These are phyloP conservation scores for Apodemia duryi DNA, from an alignment of 2,888 invertebrate genomes.

Conservation along the genomic window DNA sequence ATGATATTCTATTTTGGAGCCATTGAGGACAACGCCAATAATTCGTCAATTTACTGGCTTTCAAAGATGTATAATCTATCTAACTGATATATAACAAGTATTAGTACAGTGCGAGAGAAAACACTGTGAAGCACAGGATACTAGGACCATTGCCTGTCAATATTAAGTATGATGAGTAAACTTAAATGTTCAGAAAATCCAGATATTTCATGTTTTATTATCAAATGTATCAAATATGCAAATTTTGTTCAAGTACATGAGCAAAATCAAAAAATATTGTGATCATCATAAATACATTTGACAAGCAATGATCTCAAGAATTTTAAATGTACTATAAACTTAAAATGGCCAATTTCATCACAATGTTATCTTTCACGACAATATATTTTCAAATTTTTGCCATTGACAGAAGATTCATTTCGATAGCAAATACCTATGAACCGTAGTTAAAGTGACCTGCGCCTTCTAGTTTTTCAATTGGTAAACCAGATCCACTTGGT, in stretches of 20 bases:
- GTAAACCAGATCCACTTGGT: no score
- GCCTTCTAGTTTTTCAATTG: no score
- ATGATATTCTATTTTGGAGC: neutral
- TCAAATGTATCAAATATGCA: neutral
- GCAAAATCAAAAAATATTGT: neutral
- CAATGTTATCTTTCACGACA: neutral
- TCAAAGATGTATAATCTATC: neutral
- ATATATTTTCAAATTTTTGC: neutral
- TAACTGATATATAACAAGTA: constrained; percentile 1
- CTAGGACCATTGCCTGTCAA: neutral
- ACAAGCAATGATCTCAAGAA: neutral
- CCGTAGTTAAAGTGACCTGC: no score
- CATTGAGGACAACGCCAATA: neutral
- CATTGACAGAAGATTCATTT: no score
- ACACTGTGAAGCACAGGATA: neutral
- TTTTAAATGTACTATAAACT: neutral
- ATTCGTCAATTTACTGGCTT: no score
- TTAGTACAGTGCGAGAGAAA: neutral
- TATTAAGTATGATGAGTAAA: neutral
- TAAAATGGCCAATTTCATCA: neutral
- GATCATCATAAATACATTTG: neutral
- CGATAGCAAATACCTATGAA: no score
- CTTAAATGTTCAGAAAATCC: neutral
- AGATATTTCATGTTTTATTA: neutral
- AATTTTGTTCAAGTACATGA: neutral